Evolutionary conservation across 2,797 vertebrate genomes (phyloP).

Genomic region (Periophthalmus magnuspinnatus): DNA sequence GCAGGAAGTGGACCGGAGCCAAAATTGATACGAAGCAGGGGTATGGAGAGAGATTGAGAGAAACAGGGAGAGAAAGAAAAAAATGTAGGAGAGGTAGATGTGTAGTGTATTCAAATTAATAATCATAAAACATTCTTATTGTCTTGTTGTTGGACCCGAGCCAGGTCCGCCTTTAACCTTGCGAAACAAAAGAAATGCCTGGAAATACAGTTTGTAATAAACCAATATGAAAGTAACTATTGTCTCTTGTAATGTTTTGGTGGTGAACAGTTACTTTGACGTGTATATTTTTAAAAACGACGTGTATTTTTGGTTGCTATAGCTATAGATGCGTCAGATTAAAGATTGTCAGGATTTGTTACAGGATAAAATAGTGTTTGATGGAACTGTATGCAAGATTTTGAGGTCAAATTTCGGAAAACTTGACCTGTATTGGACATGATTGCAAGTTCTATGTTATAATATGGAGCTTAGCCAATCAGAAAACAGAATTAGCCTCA

Average conservation of each 20-base stretch:
- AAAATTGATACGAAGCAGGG: constrained; percentile 94
- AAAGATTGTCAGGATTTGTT: too few species aligned
- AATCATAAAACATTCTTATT: constrained; percentile 5
- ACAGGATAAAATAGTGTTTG: too few species aligned
- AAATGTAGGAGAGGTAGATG: not conserved
- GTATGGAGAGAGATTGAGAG: constrained; percentile 55
- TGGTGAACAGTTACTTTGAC: too few species aligned
- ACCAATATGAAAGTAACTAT: not conserved
- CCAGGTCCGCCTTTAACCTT: not conserved
- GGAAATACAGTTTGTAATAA: not conserved
- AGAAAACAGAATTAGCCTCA: too few species aligned
- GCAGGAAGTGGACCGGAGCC: constrained; percentile 94
- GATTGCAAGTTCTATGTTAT: too few species aligned
- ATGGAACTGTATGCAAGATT: too few species aligned
- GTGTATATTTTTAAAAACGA: not conserved
- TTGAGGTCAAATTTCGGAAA: too few species aligned
- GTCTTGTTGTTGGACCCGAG: constrained; percentile 8
- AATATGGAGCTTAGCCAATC: too few species aligned
- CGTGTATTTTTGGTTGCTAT: not conserved
- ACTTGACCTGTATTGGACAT: too few species aligned
- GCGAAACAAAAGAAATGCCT: constrained; percentile 8
- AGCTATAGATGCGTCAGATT: not conserved
- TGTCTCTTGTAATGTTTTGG: not conserved
- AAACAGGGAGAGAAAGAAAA: not conserved
- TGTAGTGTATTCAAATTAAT: not conserved